phyloP scores from a whole-genome alignment of 2,888 invertebrate genomes.

The Synergus itoensis region DNA sequence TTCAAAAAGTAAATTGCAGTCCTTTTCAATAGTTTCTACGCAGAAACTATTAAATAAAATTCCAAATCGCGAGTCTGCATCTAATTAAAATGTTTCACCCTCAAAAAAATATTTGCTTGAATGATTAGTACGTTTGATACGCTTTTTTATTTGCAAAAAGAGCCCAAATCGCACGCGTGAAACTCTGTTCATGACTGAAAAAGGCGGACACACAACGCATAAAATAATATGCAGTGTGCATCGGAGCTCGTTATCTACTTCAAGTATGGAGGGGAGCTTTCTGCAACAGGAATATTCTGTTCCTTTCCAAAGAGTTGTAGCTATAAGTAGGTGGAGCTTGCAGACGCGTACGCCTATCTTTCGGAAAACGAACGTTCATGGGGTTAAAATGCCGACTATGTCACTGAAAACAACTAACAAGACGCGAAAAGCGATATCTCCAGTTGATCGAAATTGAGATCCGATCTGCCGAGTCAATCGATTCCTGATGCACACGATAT shows the following conservation, averaged over 20 bases:
- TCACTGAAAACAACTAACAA: slow-evolving; percentile 27
- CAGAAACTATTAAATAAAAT: too few species aligned
- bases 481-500: not conserved
- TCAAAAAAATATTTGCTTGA: too few species aligned
- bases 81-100: too few species aligned
- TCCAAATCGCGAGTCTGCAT: too few species aligned
- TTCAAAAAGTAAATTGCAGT: too few species aligned
- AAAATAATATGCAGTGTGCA: slow-evolving; percentile 32
- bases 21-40: too few species aligned
- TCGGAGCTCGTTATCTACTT: slow-evolving; percentile 20
- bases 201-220: slow-evolving; percentile 21
- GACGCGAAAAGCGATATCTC: slow-evolving; percentile 20
- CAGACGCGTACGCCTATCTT: slow-evolving; percentile 37
- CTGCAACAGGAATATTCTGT: slow-evolving; percentile 4
- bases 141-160: not conserved
- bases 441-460: slow-evolving; percentile 20
- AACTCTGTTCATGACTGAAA: slow-evolving; percentile 17
- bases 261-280: slow-evolving; percentile 27
- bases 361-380: slow-evolving; percentile 19
- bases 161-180: slow-evolving; percentile 7
- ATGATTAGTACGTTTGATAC: too few species aligned
- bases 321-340: slow-evolving; percentile 40
- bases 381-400: slow-evolving; percentile 7
- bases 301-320: slow-evolving; percentile 23
- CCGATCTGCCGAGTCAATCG: slow-evolving; percentile 12